Evolutionary conservation across 2,113 vertebrate species (phyloP).

Genomic region (human): GRCh38 chr1:157779001-157779500

Average conservation of each 20-base stretch:
- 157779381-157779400: background rate
- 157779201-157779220: background rate
- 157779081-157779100: background rate
- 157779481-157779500: background rate
- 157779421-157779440: background rate
- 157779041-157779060: background rate
- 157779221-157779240: too few relatives aligned
- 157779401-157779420: background rate
- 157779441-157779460: background rate
- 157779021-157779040: background rate
- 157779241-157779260: background rate
- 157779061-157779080: background rate
- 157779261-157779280: background rate
- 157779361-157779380: background rate
- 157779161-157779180: background rate
- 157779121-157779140: background rate
- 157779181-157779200: background rate
- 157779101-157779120: background rate
- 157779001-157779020: background rate
- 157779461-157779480: background rate
- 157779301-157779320: background rate
- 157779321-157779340: too few relatives aligned
- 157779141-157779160: background rate
- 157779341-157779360: background rate
- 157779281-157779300: background rate